phyloP scores from a whole-genome alignment of 2,888 invertebrate genomes.

The Gortyna flavago region DNA sequence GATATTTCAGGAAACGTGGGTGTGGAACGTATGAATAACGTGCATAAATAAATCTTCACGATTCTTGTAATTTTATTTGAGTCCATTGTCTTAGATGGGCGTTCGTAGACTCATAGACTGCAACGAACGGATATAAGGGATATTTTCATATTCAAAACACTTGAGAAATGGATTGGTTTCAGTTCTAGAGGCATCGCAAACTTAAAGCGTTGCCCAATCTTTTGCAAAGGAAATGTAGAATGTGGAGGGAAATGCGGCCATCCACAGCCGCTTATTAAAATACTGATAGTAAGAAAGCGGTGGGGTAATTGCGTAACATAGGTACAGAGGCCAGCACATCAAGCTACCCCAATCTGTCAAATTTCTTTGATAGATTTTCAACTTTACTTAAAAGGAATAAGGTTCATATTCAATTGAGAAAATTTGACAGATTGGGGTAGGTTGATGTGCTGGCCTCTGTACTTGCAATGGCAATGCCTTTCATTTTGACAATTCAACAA shows the following conservation, averaged over 20 bases:
- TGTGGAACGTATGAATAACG: conserved; percentile 20
- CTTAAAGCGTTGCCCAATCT: background rate
- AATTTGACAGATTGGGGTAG: too few species aligned
- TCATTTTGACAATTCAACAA: background rate
- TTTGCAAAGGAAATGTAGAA: background rate
- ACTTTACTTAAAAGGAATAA: too few species aligned
- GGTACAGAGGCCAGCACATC: too few species aligned
- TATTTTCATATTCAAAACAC: background rate
- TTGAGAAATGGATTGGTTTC: background rate
- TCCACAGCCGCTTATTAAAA: background rate
- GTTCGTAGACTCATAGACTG: conserved; percentile 2
- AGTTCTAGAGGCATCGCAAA: background rate
- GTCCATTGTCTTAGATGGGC: conserved; percentile 1
- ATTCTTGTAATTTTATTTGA: conserved; percentile 46
- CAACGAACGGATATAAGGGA: too few species aligned
- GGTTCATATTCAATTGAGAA: too few species aligned
- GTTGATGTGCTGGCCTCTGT: too few species aligned
- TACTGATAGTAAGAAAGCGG: background rate
- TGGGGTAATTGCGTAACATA: background rate
- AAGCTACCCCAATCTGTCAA: too few species aligned
- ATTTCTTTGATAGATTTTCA: too few species aligned
- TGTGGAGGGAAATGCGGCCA: background rate
- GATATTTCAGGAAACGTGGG: conserved; percentile 55
- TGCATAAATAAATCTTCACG: conserved; percentile 41
- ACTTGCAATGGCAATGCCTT: background rate